Conservation (phyloP, 2,113 vertebrate genomes). For the Melanotaenia duboulayi region DNA sequence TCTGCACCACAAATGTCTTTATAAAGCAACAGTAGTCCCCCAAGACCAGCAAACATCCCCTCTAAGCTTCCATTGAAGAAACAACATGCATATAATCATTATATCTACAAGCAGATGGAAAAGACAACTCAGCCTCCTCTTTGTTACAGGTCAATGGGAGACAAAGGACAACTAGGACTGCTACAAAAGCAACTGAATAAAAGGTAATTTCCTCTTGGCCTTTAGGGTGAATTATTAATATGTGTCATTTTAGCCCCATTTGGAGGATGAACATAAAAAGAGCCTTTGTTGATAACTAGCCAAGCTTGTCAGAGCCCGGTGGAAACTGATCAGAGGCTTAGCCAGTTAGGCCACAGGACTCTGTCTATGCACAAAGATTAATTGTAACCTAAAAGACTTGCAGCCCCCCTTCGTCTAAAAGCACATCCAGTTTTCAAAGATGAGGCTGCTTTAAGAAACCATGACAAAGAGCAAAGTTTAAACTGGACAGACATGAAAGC, state of each 20-base stretch:
- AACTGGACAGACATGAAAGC: not conserved
- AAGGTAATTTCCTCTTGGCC: conserved; percentile 51
- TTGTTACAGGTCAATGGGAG: conserved; percentile 15
- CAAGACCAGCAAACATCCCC: not conserved
- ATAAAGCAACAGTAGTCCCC: not conserved
- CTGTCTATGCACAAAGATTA: conserved; percentile 75
- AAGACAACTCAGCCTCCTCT: conserved; percentile 1
- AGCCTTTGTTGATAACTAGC: conserved; percentile 85
- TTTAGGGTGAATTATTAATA: conserved; percentile 87
- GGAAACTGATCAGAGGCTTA: conserved; percentile 85
- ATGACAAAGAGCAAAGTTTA: conserved; percentile 41
- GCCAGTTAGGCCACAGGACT: conserved; percentile 68
- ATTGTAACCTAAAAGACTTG: conserved; percentile 75
- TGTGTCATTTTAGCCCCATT: conserved; percentile 77
- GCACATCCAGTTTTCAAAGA: conserved; percentile 37
- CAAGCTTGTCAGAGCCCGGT: conserved; percentile 81
- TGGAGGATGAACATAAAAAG: conserved; percentile 78
- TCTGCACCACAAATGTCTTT: not conserved
- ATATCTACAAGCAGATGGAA: conserved; percentile 2
- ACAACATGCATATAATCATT: not conserved
- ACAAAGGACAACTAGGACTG: conserved; percentile 17
- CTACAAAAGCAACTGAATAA: conserved; percentile 35
- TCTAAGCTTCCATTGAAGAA: not conserved
- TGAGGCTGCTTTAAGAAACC: conserved; percentile 49
- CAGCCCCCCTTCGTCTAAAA: conserved; percentile 30